phyloP scores from a whole-genome alignment of 35 echinoderm and acorn worm genomes.

The Diadema setosum region DNA sequence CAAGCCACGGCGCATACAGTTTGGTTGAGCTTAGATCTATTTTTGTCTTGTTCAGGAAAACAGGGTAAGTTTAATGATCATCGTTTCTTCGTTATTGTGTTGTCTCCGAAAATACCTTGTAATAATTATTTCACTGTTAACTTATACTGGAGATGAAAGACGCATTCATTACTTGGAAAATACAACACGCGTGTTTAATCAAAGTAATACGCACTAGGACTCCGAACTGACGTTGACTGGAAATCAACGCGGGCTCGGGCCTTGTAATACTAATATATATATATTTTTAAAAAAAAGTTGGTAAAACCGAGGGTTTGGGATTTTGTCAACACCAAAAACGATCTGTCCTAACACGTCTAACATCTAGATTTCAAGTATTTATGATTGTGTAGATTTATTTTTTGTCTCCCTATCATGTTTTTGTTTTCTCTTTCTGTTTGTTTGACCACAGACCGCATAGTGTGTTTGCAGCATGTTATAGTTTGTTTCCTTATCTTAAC shows the following conservation, averaged over 20 bases:
- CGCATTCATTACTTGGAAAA: too few relatives aligned
- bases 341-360: not conserved
- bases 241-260: not conserved
- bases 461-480: not conserved
- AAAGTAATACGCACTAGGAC: not conserved
- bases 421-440: not conserved
- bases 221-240: not conserved
- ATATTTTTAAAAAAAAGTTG: too few relatives aligned
- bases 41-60: too few relatives aligned
- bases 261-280: not conserved
- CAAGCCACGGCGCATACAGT: too few relatives aligned
- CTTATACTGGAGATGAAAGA: too few relatives aligned
- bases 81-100: too few relatives aligned
- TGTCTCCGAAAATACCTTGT: too few relatives aligned
- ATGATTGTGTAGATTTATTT: not conserved
- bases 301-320: too few relatives aligned
- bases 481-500: not conserved
- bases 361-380: constrained; percentile 3
- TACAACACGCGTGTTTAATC: not conserved
- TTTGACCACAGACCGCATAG: constrained; percentile 10
- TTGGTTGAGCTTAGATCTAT: too few relatives aligned
- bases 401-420: not conserved
- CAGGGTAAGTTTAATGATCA: too few relatives aligned
- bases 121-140: too few relatives aligned
- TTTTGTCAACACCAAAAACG: not conserved